Percentiles rank a stretch among this genome's conserved stretches.
Evolutionary conservation across 2,797 vertebrate species (phyloP).

Genomic region (Xiphophorus birchmanni): DNA sequence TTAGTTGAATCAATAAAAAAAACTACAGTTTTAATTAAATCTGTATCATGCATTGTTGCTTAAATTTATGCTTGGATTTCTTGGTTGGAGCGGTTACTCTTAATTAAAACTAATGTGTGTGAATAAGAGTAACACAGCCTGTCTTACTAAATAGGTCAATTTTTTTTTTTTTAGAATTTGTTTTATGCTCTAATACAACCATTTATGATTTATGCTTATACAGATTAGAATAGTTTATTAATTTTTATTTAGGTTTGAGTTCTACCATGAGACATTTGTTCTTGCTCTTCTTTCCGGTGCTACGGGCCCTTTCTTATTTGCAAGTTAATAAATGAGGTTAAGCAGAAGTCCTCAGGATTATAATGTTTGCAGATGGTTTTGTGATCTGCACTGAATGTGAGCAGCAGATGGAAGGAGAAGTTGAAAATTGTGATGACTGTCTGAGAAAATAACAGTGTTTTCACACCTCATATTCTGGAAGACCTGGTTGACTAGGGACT

Average conservation of each 20-base stretch:
- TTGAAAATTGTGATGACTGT: background rate
- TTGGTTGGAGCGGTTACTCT: background rate
- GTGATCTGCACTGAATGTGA: background rate
- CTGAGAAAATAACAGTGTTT: background rate
- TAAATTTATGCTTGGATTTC: background rate
- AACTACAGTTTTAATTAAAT: background rate
- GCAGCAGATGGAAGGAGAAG: background rate
- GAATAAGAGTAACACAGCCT: background rate
- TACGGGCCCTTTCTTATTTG: background rate
- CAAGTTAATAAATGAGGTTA: background rate
- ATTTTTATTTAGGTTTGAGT: background rate
- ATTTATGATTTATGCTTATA: background rate
- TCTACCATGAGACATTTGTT: background rate
- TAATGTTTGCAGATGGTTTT: background rate
- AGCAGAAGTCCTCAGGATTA: background rate
- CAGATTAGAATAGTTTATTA: background rate
- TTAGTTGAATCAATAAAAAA: background rate
- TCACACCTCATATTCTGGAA: too few relatives aligned
- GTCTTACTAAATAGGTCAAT: background rate
- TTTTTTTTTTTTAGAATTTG: background rate
- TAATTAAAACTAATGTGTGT: background rate
- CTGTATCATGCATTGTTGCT: background rate
- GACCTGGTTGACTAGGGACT: too few relatives aligned
- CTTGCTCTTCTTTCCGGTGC: background rate
- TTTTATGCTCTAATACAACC: background rate